phyloP scores from a whole-genome alignment of 2,113 vertebrate species.

The Nannobrachium achirus region DNA sequence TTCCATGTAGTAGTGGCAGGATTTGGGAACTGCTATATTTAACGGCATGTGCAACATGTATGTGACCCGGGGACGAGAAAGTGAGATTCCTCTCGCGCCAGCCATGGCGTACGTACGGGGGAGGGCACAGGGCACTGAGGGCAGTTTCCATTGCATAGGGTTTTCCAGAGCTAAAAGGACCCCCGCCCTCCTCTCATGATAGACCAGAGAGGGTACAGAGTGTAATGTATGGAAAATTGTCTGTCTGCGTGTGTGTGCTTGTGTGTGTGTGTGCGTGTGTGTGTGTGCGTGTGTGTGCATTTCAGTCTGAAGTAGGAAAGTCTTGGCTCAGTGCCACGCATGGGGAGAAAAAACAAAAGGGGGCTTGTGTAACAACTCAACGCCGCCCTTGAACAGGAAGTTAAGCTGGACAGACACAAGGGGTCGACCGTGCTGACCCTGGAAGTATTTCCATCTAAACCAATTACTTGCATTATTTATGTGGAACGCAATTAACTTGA shows the following conservation, averaged over 20 bases:
- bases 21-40: constrained; percentile 69
- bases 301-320: not conserved
- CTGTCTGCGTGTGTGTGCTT: not conserved
- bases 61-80: constrained; percentile 65
- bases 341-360: not conserved
- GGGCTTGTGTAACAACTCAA: constrained; percentile 15
- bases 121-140: constrained; percentile 1
- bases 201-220: not conserved
- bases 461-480: not conserved
- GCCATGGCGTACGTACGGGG: constrained; percentile 30
- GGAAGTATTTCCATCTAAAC: constrained; percentile 1
- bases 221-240: constrained; percentile 25
- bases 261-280: not conserved
- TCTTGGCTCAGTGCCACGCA: constrained; percentile 2
- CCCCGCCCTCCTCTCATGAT: not conserved
- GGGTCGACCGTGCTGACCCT: constrained; percentile 1
- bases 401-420: constrained; percentile 2
- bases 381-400: constrained; percentile 9
- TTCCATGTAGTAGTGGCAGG: constrained; percentile 50
- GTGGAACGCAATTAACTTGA: not conserved
- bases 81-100: constrained; percentile 55
- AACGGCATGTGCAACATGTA: constrained; percentile 51
- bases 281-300: not conserved
- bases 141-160: constrained; percentile 61
- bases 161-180: constrained; percentile 26